A percentile compares a stretch with the other conserved stretches of the same genome.
phyloP scores from a whole-genome alignment of 2,797 vertebrate genomes.

The Crocodylus rhombifer region DNA sequence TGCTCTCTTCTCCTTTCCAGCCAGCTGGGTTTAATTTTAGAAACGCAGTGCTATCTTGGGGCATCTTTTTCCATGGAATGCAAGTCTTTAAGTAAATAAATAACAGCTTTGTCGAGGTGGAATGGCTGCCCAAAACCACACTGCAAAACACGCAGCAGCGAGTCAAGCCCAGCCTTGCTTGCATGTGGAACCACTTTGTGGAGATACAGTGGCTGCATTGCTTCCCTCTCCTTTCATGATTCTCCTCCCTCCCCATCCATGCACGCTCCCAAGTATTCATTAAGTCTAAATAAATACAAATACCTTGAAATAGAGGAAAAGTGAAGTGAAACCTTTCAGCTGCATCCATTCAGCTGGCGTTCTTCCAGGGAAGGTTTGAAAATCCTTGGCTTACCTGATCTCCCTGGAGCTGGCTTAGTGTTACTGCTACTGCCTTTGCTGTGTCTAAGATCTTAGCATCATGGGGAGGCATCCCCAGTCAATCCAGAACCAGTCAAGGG shows the following conservation, averaged over 20 bases:
- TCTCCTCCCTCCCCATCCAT: neutral
- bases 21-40: conserved; percentile 78
- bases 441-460: neutral
- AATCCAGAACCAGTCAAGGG: neutral
- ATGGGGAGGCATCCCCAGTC: neutral
- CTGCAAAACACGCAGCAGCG: neutral
- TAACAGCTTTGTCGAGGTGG: conserved; percentile 69
- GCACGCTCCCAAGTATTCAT: neutral
- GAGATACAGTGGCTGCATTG: conserved; percentile 18
- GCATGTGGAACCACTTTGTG: conserved; percentile 63
- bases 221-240: neutral
- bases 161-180: neutral
- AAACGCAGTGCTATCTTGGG: conserved; percentile 67
- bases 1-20: neutral
- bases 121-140: conserved; percentile 4
- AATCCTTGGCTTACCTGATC: neutral
- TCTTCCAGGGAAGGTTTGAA: conserved; percentile 19
- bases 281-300: conserved; percentile 63
- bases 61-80: conserved; percentile 76
- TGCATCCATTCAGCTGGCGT: conserved; percentile 53
- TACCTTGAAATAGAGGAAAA: conserved; percentile 57
- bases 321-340: conserved; percentile 57
- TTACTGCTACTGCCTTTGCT: neutral
- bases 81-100: conserved; percentile 75
- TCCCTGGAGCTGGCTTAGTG: neutral